Percentiles rank a stretch among this genome's conserved stretches.
Conservation (phyloP, 2,113 vertebrate species). For the Empidonax traillii region DNA sequence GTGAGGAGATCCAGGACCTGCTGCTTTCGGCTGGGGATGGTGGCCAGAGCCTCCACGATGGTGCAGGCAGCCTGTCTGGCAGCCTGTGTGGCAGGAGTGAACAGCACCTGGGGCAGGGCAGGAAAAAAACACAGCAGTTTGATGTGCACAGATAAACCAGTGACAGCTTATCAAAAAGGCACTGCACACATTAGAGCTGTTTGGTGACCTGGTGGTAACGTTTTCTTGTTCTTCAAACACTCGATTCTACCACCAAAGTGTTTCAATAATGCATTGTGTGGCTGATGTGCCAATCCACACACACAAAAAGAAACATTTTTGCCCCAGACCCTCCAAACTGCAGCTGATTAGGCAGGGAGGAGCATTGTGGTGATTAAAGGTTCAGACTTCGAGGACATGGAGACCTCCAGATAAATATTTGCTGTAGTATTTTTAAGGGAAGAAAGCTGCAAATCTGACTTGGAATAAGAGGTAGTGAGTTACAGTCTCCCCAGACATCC, state of each 20-base stretch:
- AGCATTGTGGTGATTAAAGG: rapidly evolving
- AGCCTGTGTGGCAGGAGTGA: conserved; percentile 96
- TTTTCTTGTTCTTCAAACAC: not conserved
- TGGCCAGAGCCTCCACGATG: conserved; percentile 94
- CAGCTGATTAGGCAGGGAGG: not conserved
- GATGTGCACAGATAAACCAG: not conserved
- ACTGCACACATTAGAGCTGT: rapidly evolving
- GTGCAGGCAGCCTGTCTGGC: conserved; percentile 96
- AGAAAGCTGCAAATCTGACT: not conserved
- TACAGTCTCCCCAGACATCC: not conserved
- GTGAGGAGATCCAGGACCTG: conserved; percentile 97
- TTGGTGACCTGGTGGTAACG: rapidly evolving
- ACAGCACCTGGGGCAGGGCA: conserved; percentile 83
- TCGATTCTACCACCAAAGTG: not conserved
- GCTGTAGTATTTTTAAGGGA: not conserved
- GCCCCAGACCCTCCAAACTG: not conserved
- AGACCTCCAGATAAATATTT: not conserved
- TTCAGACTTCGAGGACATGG: not conserved
- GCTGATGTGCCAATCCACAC: not conserved
- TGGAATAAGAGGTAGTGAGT: not conserved
- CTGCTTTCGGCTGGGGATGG: conserved; percentile 95
- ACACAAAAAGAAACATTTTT: not conserved
- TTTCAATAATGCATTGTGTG: not conserved
- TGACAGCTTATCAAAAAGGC: not conserved
- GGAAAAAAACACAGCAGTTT: not conserved